phyloP scores from a whole-genome alignment of 2,888 invertebrate species.

The Calliphora vomitoria region DNA sequence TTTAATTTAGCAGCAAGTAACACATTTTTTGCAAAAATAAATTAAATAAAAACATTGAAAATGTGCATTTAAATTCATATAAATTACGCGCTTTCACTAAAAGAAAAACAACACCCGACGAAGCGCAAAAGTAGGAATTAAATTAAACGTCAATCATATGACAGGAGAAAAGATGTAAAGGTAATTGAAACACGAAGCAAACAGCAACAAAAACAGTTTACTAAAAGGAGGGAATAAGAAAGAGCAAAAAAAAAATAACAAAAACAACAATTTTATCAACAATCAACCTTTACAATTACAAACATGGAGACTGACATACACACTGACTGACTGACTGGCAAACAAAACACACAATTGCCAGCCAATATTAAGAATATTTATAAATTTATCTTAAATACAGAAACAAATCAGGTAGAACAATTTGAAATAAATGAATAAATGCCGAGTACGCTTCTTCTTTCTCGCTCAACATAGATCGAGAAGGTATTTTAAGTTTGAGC shows the following conservation, averaged over 20 bases:
- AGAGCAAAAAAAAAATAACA: background rate
- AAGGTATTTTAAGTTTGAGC: background rate
- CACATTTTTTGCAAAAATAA: constrained; percentile 4
- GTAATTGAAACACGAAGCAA: constrained; percentile 66
- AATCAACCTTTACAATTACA: constrained; percentile 38
- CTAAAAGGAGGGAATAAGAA: background rate
- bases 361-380: background rate
- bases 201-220: background rate
- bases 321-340: constrained; percentile 7
- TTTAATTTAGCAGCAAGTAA: constrained; percentile 26
- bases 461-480: background rate
- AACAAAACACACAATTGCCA: constrained; percentile 30
- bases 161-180: constrained; percentile 66
- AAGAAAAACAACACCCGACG: constrained; percentile 60
- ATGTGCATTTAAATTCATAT: constrained; percentile 66
- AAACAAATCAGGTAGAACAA: constrained; percentile 15
- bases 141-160: constrained; percentile 75
- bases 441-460: background rate
- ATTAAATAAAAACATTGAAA: constrained; percentile 60
- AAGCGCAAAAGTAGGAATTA: constrained; percentile 75
- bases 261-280: constrained; percentile 26
- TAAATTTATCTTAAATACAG: background rate
- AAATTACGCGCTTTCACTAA: constrained; percentile 52
- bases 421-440: background rate
- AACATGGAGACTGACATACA: background rate